Evolutionary conservation across 1,140 invertebrate genomes (phyloP), one percentile per base, ranked within the genome.

Genomic region (Bombus affinis): DNA sequence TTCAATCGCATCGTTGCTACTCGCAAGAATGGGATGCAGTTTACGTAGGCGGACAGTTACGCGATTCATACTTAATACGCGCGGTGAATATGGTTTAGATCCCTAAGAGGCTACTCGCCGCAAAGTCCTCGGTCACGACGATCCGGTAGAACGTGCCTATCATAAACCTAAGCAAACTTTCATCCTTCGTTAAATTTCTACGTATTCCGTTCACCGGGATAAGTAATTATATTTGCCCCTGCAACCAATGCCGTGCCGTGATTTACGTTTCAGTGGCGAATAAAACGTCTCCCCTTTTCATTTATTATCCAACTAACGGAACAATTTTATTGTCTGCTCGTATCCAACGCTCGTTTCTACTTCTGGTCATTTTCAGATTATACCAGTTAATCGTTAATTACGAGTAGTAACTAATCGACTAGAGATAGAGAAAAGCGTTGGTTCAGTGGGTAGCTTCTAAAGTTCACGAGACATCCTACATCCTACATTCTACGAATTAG

Each of bases 111-210:
- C 72, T n/a, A 70, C 47, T 44, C 47, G 9, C 57, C n/a, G 79
- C 44, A 68, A 75, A 68, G 71, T 71, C 25, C 47, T 57, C 25
- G 15, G 15, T 12, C 70, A 15, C n/a, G 22, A 37, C 71, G 71
- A 75, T 75, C 71, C 59, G 62, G 1, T 37, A 9, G 59, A 47
- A 68, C 35, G 39, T 65, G 83, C 83, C 80, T 53, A 32, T 32
- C 32, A 32, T 32, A 80, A 80, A 80, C 68, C 76, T 85, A 59
- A 80, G 77, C 42, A 85, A 85, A 85, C 76, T 85, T 85, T 85
- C 77, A 85, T 85, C 68, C 77, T 80, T 80, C 57, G 73, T 80
- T 85, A 57, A 80, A 85, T 80, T 85, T 85, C 42, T 80, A 80
- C 77, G 83, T 85, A 65, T 80, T 47, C 53, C 68, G 44, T 85